Percentiles rank a stretch among this genome's conserved stretches.
Evolutionary conservation across 2,797 vertebrate species (phyloP).

Genomic region (Craterocephalus amniculus): DNA sequence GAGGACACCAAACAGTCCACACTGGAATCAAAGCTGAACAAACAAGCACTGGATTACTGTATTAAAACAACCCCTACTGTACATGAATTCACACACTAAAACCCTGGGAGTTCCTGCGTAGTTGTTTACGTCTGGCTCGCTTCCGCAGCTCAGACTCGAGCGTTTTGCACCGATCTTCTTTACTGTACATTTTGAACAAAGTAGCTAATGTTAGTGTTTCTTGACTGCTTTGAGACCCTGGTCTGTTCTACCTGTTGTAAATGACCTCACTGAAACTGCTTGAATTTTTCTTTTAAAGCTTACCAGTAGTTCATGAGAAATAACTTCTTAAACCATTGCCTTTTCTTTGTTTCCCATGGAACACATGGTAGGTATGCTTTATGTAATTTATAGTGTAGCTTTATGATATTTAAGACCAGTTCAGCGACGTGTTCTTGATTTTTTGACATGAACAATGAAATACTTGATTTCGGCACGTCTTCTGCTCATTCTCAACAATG

Average conservation of each 20-base stretch:
- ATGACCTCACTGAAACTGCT: conserved; percentile 65
- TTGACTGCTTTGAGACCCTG: conserved; percentile 63
- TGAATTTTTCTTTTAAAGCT: conserved; percentile 63
- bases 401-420: conserved; percentile 55
- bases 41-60: conserved; percentile 66
- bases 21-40: conserved; percentile 45
- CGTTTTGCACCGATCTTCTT: conserved; percentile 82
- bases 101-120: conserved; percentile 76
- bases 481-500: conserved; percentile 49
- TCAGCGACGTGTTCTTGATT: conserved; percentile 48
- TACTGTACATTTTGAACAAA: conserved; percentile 87
- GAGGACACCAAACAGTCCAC: conserved; percentile 40
- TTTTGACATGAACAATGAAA: conserved; percentile 58
- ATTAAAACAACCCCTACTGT: conserved; percentile 65
- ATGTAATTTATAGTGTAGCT: conserved; percentile 61
- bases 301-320: conserved; percentile 66
- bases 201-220: conserved; percentile 71
- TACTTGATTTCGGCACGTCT: conserved; percentile 56
- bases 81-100: conserved; percentile 62
- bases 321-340: conserved; percentile 82
- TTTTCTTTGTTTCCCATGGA: conserved; percentile 82
- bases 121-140: conserved; percentile 83
- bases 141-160: conserved; percentile 76
- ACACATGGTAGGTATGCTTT: conserved; percentile 72
- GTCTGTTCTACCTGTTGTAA: conserved; percentile 64